These are phyloP conservation scores for Anorthoa munda DNA, from an alignment of 2,888 invertebrate genomes.

Conservation along the genomic window DNA sequence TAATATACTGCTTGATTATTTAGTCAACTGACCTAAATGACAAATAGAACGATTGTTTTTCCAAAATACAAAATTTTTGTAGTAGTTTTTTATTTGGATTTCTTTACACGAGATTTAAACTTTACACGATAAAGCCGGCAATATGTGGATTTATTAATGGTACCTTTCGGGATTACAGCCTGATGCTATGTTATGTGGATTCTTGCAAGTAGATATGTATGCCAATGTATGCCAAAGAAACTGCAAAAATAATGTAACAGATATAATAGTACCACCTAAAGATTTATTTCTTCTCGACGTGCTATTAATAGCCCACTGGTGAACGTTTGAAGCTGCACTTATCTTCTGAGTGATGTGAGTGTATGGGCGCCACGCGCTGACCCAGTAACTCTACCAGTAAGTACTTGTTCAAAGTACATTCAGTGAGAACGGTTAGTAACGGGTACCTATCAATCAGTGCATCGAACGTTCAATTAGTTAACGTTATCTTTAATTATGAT, in stretches of 20 bases:
- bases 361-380: background rate
- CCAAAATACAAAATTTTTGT: too few species aligned
- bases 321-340: constrained; percentile 4
- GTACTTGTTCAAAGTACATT: constrained; percentile 7
- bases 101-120: too few species aligned
- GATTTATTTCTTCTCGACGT: too few species aligned
- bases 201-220: too few species aligned
- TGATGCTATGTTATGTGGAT: too few species aligned
- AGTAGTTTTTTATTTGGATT: too few species aligned
- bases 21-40: background rate
- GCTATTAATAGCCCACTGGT: background rate
- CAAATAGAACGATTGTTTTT: too few species aligned
- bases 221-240: too few species aligned
- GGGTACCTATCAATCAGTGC: constrained; percentile 5
- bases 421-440: background rate
- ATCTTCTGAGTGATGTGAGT: constrained; percentile 7
- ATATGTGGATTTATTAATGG: too few species aligned
- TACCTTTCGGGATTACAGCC: too few species aligned
- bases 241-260: background rate
- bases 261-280: background rate
- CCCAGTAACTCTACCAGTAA: background rate
- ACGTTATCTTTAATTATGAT: background rate
- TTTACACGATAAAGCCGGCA: too few species aligned
- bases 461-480: background rate
- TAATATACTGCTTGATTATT: background rate